These are phyloP conservation scores for Oopsacas minuta DNA, from an alignment of 37 sponge, comb jelly and placozoan species.

Conservation along the genomic window DNA sequence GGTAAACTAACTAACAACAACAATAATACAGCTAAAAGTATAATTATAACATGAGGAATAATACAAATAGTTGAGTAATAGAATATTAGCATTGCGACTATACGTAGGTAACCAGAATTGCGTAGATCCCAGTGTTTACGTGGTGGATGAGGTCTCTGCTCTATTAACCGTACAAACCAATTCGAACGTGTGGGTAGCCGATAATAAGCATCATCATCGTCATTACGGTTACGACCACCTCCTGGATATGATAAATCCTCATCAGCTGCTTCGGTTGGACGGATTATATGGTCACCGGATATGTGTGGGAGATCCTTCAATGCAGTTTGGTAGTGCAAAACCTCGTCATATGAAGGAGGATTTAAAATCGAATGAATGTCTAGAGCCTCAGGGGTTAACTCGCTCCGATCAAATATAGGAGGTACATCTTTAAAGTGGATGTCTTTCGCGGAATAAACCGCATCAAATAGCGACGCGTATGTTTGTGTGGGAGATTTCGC, in stretches of 20 bases:
- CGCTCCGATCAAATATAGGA: constrained; percentile 1
- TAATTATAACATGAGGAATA: neutral
- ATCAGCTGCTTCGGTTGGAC: neutral
- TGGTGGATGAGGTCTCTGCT: neutral
- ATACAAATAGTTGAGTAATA: neutral
- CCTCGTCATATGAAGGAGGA: constrained; percentile 15
- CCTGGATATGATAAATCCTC: constrained; percentile 3
- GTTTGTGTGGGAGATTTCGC: neutral
- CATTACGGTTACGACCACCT: neutral
- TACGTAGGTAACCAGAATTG: neutral
- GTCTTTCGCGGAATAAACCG: neutral
- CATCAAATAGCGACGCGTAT: neutral
- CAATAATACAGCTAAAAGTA: neutral
- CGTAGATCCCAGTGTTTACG: neutral
- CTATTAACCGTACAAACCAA: neutral
- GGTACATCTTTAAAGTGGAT: neutral
- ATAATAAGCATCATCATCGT: neutral
- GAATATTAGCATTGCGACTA: constrained; percentile 6
- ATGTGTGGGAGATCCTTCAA: neutral
- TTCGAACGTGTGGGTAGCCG: neutral
- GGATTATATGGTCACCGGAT: neutral
- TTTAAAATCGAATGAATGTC: neutral
- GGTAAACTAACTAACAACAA: neutral
- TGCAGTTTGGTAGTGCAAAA: neutral
- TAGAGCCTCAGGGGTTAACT: neutral